phyloP scores from a whole-genome alignment of 2,797 vertebrate genomes.

The Sebastes hubbsi region DNA sequence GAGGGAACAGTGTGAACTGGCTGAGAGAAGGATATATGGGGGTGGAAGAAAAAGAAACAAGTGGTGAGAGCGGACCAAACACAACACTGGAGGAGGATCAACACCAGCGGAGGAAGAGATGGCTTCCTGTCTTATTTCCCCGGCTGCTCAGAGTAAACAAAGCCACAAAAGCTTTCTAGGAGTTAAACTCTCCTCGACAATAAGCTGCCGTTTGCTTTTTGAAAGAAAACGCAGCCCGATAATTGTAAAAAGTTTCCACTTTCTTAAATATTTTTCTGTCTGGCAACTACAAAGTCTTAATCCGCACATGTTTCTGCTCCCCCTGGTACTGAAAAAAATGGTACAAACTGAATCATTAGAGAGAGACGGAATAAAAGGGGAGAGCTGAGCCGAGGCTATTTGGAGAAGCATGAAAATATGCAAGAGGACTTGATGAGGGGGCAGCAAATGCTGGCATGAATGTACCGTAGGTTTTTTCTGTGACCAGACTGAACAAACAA shows the following conservation, averaged over 20 bases:
- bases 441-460: conserved; percentile 4
- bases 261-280: background rate
- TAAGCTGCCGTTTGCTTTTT: background rate
- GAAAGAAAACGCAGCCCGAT: background rate
- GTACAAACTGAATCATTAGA: conserved; percentile 17
- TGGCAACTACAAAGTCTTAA: conserved; percentile 14
- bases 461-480: conserved; percentile 5
- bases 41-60: conserved; percentile 35
- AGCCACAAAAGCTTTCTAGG: background rate
- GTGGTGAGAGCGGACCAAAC: conserved; percentile 26
- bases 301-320: conserved; percentile 6
- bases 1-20: conserved; percentile 37
- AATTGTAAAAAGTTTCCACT: background rate
- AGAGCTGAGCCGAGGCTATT: conserved; percentile 22
- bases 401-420: conserved; percentile 35
- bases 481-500: conserved; percentile 24
- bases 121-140: conserved; percentile 4
- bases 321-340: background rate
- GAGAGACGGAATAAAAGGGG: background rate
- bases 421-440: conserved; percentile 11
- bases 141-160: conserved; percentile 40
- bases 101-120: conserved; percentile 32
- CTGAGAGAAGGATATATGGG: conserved; percentile 31
- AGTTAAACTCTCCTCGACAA: conserved; percentile 15
- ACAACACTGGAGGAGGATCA: conserved; percentile 42